These are phyloP conservation scores for Tachuris rubrigastra DNA, from an alignment of 2,113 vertebrate genomes.

Conservation along the genomic window DNA sequence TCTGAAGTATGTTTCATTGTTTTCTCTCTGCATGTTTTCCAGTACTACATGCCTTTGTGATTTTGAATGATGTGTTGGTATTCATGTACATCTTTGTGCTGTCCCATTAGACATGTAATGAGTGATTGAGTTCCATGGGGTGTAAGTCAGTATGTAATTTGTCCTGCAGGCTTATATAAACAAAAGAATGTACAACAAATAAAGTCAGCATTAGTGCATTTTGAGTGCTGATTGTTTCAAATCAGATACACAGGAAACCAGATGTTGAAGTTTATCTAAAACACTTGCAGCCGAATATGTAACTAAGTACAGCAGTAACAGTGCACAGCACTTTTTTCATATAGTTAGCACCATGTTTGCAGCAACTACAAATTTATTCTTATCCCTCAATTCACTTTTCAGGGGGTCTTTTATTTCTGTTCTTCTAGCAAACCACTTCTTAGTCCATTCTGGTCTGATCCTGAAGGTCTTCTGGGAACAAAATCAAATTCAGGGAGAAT, in stretches of 20 bases:
- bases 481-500: not conserved
- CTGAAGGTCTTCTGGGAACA: not conserved
- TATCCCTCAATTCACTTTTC: not conserved
- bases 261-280: constrained; percentile 41
- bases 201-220: constrained; percentile 13
- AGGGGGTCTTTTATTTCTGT: not conserved
- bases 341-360: not conserved
- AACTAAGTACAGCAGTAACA: not conserved
- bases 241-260: constrained; percentile 18
- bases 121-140: not conserved
- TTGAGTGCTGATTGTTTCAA: constrained; percentile 30
- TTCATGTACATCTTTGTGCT: not conserved
- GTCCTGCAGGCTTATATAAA: constrained; percentile 24
- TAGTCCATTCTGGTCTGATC: not conserved
- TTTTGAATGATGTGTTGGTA: not conserved
- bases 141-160: not conserved
- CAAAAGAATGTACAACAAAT: constrained; percentile 27
- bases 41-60: not conserved
- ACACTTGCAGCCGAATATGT: not conserved
- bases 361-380: not conserved
- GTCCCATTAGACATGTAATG: not conserved
- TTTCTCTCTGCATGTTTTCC: not conserved
- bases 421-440: not conserved
- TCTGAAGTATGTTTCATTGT: not conserved
- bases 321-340: not conserved